phyloP scores from a whole-genome alignment of 2,113 vertebrate genomes.

The Pangasianodon hypophthalmus region DNA sequence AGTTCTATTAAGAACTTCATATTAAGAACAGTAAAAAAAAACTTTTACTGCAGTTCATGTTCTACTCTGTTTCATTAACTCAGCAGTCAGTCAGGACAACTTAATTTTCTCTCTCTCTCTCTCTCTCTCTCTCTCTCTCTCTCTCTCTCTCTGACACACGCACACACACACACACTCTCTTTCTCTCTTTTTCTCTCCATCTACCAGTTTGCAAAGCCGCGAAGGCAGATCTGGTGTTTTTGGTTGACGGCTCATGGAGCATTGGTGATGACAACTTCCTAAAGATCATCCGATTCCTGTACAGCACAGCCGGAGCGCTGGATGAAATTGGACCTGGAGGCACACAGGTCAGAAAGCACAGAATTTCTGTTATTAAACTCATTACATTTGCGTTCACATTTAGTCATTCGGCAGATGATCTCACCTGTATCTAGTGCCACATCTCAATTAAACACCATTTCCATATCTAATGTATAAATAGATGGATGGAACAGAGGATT shows the following conservation, averaged over 20 bases:
- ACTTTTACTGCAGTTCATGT: neutral
- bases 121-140: neutral
- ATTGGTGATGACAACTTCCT: constrained; percentile 97
- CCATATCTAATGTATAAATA: neutral
- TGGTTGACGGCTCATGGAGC: constrained; percentile 98
- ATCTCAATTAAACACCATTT: neutral
- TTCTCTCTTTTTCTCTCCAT: neutral
- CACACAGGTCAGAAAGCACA: constrained; percentile 79
- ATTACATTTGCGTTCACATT: neutral
- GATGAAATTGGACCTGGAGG: constrained; percentile 88
- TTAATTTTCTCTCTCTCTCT: neutral
- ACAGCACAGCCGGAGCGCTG: constrained; percentile 88
- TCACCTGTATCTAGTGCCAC: neutral
- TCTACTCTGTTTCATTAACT: neutral
- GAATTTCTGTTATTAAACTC: neutral
- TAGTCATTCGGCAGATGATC: neutral
- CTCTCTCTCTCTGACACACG: neutral
- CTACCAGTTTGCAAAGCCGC: constrained; percentile 87
- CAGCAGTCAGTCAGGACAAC: neutral
- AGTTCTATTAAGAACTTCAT: too few relatives aligned
- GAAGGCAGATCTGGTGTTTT: constrained; percentile 91
- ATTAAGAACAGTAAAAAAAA: neutral
- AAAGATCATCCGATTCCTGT: constrained; percentile 91
- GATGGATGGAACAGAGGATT: neutral
- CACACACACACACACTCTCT: neutral